A percentile compares a stretch with the other conserved stretches of the same genome.
phyloP scores from a whole-genome alignment of 2,113 vertebrate species.

The Pomatorhinus ruficollis region DNA sequence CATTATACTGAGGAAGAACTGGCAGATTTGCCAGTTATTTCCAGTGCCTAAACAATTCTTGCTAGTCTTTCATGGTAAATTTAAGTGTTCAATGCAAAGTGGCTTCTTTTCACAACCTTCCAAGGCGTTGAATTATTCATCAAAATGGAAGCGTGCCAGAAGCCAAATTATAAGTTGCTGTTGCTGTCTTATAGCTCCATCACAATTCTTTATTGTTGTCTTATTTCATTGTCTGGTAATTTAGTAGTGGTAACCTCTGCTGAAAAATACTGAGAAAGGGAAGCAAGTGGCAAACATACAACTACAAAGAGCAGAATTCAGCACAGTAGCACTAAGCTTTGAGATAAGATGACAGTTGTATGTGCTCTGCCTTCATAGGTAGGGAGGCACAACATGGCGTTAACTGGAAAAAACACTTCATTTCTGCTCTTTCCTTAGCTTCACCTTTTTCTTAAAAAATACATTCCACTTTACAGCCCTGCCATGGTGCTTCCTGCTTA shows the following conservation, averaged over 20 bases:
- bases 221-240: neutral
- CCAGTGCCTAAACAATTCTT: neutral
- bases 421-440: neutral
- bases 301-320: neutral
- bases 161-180: slow-evolving; percentile 12
- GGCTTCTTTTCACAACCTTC: neutral
- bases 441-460: neutral
- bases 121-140: slow-evolving; percentile 9
- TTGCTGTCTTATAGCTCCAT: neutral
- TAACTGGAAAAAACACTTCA: neutral
- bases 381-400: neutral
- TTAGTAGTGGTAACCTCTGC: neutral
- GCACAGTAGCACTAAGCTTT: neutral
- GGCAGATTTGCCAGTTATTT: neutral
- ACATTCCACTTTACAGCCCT: neutral
- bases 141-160: slow-evolving; percentile 21
- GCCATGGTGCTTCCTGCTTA: neutral
- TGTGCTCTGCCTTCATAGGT: neutral
- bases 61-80: slow-evolving; percentile 17
- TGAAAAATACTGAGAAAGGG: slow-evolving; percentile 1
- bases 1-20: neutral
- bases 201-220: neutral
- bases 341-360: neutral
- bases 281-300: neutral
- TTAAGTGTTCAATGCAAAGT: slow-evolving; percentile 28